Evolutionary conservation across 1,140 invertebrate species (phyloP).

Genomic region (Metaphire vulgaris): DNA sequence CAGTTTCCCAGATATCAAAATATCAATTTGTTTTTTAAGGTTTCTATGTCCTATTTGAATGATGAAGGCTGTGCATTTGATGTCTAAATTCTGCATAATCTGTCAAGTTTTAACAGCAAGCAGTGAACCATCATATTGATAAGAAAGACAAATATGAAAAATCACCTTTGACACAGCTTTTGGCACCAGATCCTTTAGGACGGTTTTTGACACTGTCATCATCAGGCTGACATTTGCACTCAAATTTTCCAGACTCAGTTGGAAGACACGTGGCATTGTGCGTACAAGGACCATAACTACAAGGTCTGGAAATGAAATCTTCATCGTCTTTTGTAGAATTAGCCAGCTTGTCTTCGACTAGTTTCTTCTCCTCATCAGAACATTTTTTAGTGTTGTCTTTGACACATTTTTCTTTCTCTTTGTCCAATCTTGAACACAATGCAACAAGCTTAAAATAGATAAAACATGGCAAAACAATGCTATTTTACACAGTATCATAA

Average conservation of each 20-base stretch:
- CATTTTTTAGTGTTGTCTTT: not conserved
- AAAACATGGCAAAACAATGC: no score
- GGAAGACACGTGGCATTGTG: not conserved
- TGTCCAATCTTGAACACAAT: not conserved
- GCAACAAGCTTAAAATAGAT: no score
- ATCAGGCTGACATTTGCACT: not conserved
- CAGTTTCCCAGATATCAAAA: no score
- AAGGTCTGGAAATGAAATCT: not conserved
- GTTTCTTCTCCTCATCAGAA: not conserved
- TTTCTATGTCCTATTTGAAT: no score
- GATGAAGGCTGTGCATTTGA: no score
- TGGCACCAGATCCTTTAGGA: not conserved
- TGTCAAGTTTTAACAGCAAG: no score
- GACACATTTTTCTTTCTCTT: not conserved
- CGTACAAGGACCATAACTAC: not conserved
- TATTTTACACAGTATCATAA: no score
- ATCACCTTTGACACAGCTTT: not conserved
- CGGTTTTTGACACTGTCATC: not conserved
- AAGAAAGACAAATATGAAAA: no score
- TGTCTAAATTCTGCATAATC: no score
- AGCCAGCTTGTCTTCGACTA: not conserved
- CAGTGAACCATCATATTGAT: no score
- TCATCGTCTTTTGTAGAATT: not conserved
- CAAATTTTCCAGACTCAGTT: not conserved
- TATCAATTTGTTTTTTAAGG: no score